phyloP scores from a whole-genome alignment of 2,888 invertebrate genomes.

The Apodemia zela region DNA sequence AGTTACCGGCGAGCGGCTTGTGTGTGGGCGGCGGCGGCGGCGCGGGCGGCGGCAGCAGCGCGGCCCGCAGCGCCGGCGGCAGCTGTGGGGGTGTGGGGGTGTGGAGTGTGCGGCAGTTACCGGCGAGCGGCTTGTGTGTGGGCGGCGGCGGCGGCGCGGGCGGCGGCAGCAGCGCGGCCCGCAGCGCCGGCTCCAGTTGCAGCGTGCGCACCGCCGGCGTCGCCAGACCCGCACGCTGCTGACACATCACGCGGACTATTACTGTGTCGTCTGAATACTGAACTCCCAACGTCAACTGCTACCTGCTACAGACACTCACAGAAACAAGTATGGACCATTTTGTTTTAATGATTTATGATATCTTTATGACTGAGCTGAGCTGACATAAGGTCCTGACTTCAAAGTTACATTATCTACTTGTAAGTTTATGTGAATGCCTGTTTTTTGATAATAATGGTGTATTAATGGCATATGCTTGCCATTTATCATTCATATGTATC shows the following conservation, averaged over 20 bases:
- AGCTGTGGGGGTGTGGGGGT: slow-evolving; percentile 44
- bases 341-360: no score
- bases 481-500: no score
- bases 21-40: slow-evolving; percentile 35
- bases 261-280: no score
- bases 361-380: no score
- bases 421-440: no score
- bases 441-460: no score
- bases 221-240: slow-evolving; percentile 36
- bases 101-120: slow-evolving; percentile 28
- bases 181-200: slow-evolving; percentile 82
- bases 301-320: no score
- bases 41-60: slow-evolving; percentile 62
- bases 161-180: slow-evolving; percentile 75
- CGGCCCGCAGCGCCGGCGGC: slow-evolving; percentile 83
- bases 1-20: slow-evolving; percentile 37
- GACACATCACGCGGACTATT: background rate
- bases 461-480: no score
- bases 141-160: slow-evolving; percentile 43
- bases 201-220: slow-evolving; percentile 67
- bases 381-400: no score
- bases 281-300: no score
- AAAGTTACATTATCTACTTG: no score
- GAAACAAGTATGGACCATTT: no score
- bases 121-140: slow-evolving; percentile 36